These are phyloP conservation scores for Alauda arvensis DNA, from an alignment of 2,797 vertebrate species.

Conservation along the genomic window DNA sequence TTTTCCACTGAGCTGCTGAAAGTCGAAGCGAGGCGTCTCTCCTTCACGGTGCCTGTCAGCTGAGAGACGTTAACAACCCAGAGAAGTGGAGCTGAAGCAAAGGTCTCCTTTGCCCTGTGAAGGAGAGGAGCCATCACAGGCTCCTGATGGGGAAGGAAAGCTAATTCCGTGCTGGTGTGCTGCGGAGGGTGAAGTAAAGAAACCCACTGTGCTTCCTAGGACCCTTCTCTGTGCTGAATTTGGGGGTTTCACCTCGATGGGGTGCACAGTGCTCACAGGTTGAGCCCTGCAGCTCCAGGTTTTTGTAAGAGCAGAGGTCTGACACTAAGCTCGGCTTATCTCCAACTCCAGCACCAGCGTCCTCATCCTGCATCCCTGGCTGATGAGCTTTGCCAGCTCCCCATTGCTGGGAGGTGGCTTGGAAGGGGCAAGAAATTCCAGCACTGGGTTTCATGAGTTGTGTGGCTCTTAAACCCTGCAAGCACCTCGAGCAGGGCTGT, in stretches of 20 bases:
- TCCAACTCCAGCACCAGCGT: not conserved
- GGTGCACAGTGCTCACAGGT: accelerated
- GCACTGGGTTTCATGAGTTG: not conserved
- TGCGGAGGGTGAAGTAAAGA: not conserved
- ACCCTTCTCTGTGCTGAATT: accelerated
- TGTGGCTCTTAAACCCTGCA: not conserved
- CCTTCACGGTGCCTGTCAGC: not conserved
- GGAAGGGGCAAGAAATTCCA: accelerated
- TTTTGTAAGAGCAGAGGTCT: not conserved
- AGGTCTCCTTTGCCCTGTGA: not conserved
- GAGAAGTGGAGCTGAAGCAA: not conserved
- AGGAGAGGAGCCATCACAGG: not conserved
- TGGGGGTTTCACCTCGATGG: accelerated
- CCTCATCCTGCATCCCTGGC: not conserved
- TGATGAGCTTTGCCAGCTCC: not conserved
- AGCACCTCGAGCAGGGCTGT: not conserved
- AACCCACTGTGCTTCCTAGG: not conserved
- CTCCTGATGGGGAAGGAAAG: accelerated
- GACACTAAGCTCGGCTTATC: accelerated
- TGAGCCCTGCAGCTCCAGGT: not conserved
- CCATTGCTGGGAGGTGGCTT: not conserved
- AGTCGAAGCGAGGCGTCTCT: not conserved
- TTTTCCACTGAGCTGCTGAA: not conserved
- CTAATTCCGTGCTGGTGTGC: not conserved
- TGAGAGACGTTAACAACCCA: not conserved